Evolutionary conservation across 2,113 vertebrate species (phyloP).

Genomic region (Bothrops jararaca): DNA sequence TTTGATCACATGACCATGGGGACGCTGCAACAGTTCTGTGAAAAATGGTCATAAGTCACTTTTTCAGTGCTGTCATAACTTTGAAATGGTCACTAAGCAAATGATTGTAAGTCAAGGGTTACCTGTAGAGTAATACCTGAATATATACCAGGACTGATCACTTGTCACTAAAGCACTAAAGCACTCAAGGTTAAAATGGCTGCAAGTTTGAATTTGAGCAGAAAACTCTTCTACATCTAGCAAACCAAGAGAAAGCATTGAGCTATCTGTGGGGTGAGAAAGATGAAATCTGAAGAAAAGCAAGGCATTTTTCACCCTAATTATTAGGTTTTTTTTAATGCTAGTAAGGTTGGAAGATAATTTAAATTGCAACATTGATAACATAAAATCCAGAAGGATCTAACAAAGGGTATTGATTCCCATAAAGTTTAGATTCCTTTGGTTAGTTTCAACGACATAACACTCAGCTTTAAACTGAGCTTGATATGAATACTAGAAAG

Average conservation of each 20-base stretch:
- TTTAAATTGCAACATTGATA: background rate
- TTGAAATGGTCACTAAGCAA: background rate
- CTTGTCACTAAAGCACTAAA: background rate
- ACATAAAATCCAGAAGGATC: background rate
- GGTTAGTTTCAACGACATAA: background rate
- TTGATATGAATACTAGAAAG: background rate
- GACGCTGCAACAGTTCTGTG: background rate
- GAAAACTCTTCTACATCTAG: background rate
- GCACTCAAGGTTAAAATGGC: background rate
- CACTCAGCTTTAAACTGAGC: background rate
- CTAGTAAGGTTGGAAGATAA: background rate
- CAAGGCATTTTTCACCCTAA: background rate
- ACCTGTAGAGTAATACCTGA: background rate
- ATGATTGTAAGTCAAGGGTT: background rate
- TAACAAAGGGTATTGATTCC: background rate
- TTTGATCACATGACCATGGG: too few species aligned
- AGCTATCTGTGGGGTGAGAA: background rate
- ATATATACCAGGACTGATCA: background rate
- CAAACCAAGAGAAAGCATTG: background rate
- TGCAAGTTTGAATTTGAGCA: background rate
- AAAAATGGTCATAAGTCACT: background rate
- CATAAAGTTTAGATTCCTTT: background rate
- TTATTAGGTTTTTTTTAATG: background rate
- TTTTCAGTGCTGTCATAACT: too few species aligned
- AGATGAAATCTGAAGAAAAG: background rate